Evolutionary conservation across 2,113 vertebrate species (phyloP), one percentile per base, ranked within the genome.

Genomic region (Syngnathus scovelli): DNA sequence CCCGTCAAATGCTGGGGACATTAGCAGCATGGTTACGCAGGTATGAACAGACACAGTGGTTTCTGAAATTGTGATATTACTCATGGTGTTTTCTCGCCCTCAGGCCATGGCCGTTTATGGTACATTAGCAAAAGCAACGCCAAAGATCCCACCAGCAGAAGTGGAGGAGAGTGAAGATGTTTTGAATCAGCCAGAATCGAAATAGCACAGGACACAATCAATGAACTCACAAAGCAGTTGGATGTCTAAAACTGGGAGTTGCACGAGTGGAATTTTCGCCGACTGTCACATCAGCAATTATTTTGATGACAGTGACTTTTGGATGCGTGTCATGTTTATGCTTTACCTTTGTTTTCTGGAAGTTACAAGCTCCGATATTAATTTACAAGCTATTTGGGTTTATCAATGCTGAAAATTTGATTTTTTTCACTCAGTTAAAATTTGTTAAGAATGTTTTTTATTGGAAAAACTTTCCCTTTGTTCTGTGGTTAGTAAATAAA

Each of bases 21-120:
- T 98, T 62, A 92, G 89, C 39, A 92, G 89, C 61, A 98, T 98
- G 96, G 96, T 99, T 2, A 84, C 94, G 7, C 96, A 99, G 95
- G 96, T 98, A 82, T 61, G 11, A 7, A n/a, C n/a, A 13, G 4
- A 54, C 19, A 18, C 36, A 27, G 11, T 58, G 61, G 15, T 27
- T 43, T 27, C 23, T 33, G 19, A 62, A 21, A 11, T 21, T 11
- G 3, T 37, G 38, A 19, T 6, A 8, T 46, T 21, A 46, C 2
- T 13, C 33, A 10, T 52, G 12, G 6, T 66, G 0, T 71, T 62
- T 64, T 43, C 6, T 38, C 37, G 1, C 59, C 18, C 54, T 68
- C 66, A 92, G 91, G 90, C 91, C 6, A 90, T 92, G 91, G 70
- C 69, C 19, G 90, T 91, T 70, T 92, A 92, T 41, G 68, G 87